Base-by-base conservation (phyloP, 2,797 vertebrate species). In the Kryptolebias ocellatus region DNA sequence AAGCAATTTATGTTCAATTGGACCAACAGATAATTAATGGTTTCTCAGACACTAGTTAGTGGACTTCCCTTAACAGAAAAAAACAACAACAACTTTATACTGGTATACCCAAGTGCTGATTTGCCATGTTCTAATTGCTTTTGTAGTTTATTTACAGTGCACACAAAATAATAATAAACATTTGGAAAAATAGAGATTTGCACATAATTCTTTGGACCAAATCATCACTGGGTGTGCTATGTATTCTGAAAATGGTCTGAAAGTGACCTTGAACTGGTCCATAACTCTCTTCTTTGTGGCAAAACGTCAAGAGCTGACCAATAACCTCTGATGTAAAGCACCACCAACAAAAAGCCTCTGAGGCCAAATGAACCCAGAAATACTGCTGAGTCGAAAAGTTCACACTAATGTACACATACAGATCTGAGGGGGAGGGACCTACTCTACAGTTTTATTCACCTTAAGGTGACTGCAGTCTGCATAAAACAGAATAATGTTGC, bases 1-100 rank as follows among this genome's bases (percentile, higher is more conserved):
- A 88, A 75, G 75, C 88, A 89, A 78, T 83, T 80, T 70, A 80
- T 75, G 80, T 85, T 84, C 87, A 90, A 89, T 91, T 91, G 71
- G 49, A 74, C 52, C 78, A 64, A 73, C 70, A 70, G 63, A 46
- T 82, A 92, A 88, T 84, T 60, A 91, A 93, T 86, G 84, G 71
- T 70, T 89, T 83, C 72, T 87, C 74, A 42, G 86, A 73, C 72
- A 78, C 80, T 82, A 82, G 91, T 89, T 82, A 83, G 60, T 72
- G 72, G 63, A 87, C 79, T 83, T 83, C 29, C 74, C 85, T 75
- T 59, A 70, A 79, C 37, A 27, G 53, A 55, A 62, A 51, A 72
- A 62, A 67, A 55, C 44, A 18, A 72, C 72, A 65, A 56, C 44
- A 24, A 72, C 74, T 45, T 68, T 34, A 58, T 12, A 64, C 66